Evolutionary conservation across 2,797 vertebrate genomes (phyloP), one percentile per base, ranked within the genome.

Genomic region (Neosilurus hyrtlii): DNA sequence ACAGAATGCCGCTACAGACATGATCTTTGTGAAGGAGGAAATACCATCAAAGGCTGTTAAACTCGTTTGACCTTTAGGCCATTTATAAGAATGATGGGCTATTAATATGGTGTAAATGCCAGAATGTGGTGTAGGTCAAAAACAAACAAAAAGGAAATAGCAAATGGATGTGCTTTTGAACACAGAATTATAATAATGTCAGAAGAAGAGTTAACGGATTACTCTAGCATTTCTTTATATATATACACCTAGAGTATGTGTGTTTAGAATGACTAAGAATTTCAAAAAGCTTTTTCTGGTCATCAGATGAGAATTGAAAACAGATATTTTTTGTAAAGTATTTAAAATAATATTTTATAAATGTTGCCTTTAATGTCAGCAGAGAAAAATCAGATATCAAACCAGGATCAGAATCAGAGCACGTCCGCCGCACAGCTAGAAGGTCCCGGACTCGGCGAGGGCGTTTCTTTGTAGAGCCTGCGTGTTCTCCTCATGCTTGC

Each of bases 91-190:
- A 66, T 68, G 83, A 76, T 56, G 30, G 83, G 37, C 54, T 81
- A 81, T 84, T 81, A 84, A 81, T 84, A 84, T 37, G 37, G 65
- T 76, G 83, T 62, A 84, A 84, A 81, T 84, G 79, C 79, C 83
- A 84, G 16, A 57, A 49, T 81, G 83, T 70, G 57, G 24, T 76
- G 65, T 56, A 54, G 79, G 83, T 84, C 63, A 76, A 35, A 57
- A 67, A 80, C 63, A 79, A 30, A 78, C 14, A 7, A 63, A 49
- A 67, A 74, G 35, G 52, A 67, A 80, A 75, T 59, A 61, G 63
- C 54, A 76, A 74, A 81, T 81, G 72, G 54, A 84, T 54, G 54
- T 68, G 37, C 54, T 75, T 61, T 75, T 6, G 10, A 24, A 24
- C 8, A 8, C 3, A 49, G 37, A 18, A 80, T 76, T 71, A n/a